These are phyloP conservation scores for Streptopelia turtur DNA, from an alignment of 2,797 vertebrate species.

Conservation along the genomic window DNA sequence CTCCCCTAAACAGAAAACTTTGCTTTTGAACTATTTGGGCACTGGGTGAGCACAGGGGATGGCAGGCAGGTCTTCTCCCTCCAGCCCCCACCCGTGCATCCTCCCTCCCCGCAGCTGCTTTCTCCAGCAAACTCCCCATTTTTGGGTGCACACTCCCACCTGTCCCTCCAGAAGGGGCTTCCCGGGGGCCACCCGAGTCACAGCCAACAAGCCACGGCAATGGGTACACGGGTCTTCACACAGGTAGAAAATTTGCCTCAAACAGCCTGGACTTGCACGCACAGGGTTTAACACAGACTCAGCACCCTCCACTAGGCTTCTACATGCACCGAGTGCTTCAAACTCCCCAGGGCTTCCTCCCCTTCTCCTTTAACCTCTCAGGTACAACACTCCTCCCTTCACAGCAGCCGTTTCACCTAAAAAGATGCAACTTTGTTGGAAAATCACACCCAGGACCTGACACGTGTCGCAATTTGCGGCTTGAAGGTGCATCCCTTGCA, in stretches of 20 bases:
- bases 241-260: too few species aligned
- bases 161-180: not conserved
- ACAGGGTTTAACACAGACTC: not conserved
- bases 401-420: not conserved
- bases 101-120: not conserved
- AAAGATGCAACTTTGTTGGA: not conserved
- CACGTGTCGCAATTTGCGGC: rapidly evolving
- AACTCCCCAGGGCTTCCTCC: not conserved
- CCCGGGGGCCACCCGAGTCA: not conserved
- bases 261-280: not conserved
- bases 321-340: not conserved
- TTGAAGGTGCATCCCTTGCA: not conserved
- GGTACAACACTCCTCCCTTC: not conserved
- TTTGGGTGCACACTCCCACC: not conserved
- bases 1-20: not conserved
- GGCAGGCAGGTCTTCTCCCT: not conserved
- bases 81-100: not conserved
- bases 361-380: not conserved
- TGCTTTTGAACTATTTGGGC: not conserved
- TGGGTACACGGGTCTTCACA: not conserved
- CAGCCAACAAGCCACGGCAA: not conserved
- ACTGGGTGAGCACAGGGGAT: not conserved
- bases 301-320: rapidly evolving
- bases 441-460: not conserved
- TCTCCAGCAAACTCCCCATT: not conserved